These are phyloP conservation scores for Zosterops pallidus DNA, from an alignment of 2,113 vertebrate species.

Conservation along the genomic window DNA sequence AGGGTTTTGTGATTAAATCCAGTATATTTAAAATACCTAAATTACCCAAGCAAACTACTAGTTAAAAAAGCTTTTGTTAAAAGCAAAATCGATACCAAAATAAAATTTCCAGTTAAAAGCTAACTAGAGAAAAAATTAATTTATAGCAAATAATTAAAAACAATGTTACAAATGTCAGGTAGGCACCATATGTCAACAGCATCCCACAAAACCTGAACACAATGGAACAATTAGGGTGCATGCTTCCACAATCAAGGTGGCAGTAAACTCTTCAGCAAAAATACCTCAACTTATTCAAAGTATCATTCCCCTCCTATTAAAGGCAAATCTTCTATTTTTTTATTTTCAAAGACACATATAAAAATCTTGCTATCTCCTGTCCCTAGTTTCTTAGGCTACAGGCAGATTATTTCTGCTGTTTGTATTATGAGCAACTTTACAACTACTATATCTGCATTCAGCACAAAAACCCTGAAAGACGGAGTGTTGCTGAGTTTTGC, in stretches of 20 bases:
- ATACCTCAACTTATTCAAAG: background rate
- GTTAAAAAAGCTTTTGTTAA: background rate
- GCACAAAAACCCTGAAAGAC: background rate
- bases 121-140: background rate
- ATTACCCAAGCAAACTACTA: background rate
- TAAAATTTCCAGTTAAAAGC: background rate
- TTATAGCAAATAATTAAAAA: background rate
- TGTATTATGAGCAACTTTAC: background rate
- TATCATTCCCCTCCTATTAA: background rate
- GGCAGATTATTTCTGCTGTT: background rate
- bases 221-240: background rate
- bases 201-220: background rate
- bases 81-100: background rate
- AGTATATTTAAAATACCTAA: background rate
- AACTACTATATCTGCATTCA: background rate
- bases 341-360: background rate
- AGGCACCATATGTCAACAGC: background rate
- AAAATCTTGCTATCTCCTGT: fast-evolving
- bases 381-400: background rate
- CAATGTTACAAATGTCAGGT: background rate
- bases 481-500: background rate
- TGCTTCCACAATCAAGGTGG: background rate
- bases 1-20: background rate
- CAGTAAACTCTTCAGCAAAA: background rate
- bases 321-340: background rate